phyloP scores from a whole-genome alignment of 2,113 vertebrate species.

The Apteryx mantelli region DNA sequence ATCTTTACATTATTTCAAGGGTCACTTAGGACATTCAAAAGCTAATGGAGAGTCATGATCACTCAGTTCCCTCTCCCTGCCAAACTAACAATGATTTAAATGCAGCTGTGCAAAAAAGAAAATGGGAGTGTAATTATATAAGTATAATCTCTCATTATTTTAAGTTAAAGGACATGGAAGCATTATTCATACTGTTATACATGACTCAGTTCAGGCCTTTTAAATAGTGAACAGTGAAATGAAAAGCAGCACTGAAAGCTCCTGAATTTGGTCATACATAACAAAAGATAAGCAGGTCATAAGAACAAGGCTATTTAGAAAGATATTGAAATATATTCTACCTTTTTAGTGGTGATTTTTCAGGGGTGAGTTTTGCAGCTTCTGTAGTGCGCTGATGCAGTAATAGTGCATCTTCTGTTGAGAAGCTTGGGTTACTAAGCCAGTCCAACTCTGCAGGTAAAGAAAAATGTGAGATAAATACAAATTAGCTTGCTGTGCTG shows the following conservation, averaged over 20 bases:
- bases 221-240: background rate
- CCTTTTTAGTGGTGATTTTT: constrained; percentile 54
- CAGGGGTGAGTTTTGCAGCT: background rate
- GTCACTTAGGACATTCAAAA: constrained; percentile 25
- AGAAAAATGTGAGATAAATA: constrained; percentile 26
- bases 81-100: background rate
- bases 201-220: background rate
- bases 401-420: constrained; percentile 73
- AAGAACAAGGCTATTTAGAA: background rate
- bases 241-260: background rate
- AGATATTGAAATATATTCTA: background rate
- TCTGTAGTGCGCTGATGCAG: constrained; percentile 77
- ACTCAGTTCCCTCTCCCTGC: background rate
- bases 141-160: background rate
- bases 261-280: background rate
- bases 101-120: background rate
- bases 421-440: constrained; percentile 92
- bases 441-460: constrained; percentile 85
- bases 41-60: constrained; percentile 23
- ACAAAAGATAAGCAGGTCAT: background rate
- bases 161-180: background rate
- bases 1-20: constrained; percentile 19
- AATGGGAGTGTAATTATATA: background rate
- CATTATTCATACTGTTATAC: constrained; percentile 7
- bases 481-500: background rate